Evolutionary conservation across 2,797 vertebrate species (phyloP), one percentile per base, ranked within the genome.

Genomic region (Labeo calbasu): DNA sequence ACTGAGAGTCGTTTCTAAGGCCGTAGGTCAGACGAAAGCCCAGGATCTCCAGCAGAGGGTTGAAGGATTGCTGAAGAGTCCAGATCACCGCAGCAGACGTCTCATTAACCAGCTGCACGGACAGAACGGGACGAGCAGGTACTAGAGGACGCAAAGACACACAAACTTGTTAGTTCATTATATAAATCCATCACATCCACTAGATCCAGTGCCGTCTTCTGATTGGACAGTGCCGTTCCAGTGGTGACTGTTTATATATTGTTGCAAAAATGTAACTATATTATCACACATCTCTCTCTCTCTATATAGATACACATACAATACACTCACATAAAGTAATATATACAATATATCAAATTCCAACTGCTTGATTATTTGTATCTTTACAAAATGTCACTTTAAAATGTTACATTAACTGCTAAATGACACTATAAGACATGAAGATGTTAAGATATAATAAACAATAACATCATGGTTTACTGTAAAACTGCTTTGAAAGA

Each of bases 21-120:
- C 96, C 96, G 21, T 96, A 97, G 88, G 95, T 96, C 65, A 99
- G 95, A 77, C 96, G 96, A 93, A 98, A 99, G 89, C 97, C 96
- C 84, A 94, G 89, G 82, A 98, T 95, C 87, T 95, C 93, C 86
- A 94, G 88, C 28, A 25, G 77, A 83, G 90, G 89, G 61, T 87
- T 88, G 51, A 87, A 88, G 82, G 89, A 90, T 79, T 0, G 93
- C 85, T 90, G 93, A 71, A 96, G 94, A 91, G 95, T 94, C 98
- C 98, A 99, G 28, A 93, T 94, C 79, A 97, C 93, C 88, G 96
- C 92, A 28, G 96, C 95, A 14, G 95, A 93, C 79, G 93, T 95
- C 89, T 96, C 96, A 0, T 91, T 92, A 68, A 94, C 95, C 86
- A 94, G 95, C 92, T 92, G 95, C 87, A 97, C 93, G 76, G 96